Conservation (phyloP, 2,113 vertebrate species). For the Petroica traversi region DNA sequence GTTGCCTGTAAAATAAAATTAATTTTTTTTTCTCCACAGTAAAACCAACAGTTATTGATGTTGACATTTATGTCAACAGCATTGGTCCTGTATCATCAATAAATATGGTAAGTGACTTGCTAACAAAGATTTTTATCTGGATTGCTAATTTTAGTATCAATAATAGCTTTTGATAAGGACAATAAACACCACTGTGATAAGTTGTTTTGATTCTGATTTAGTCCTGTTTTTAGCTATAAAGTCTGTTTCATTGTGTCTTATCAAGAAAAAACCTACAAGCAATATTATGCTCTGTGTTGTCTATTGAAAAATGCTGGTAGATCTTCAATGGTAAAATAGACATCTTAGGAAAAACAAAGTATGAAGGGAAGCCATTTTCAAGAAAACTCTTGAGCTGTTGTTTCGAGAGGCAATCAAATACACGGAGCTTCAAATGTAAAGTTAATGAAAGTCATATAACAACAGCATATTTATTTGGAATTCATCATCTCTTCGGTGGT, state of each 20-base stretch:
- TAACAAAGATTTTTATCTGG: constrained; percentile 32
- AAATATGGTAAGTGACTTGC: constrained; percentile 89
- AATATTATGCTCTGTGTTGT: neutral
- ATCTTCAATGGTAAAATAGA: neutral
- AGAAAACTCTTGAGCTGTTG: neutral
- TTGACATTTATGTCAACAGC: constrained; percentile 96
- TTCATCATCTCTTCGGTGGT: neutral
- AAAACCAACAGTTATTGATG: constrained; percentile 91
- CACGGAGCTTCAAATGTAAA: neutral
- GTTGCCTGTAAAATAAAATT: neutral
- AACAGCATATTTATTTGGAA: neutral
- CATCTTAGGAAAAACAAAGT: neutral
- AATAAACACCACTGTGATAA: neutral
- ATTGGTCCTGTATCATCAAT: constrained; percentile 96
- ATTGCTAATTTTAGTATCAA: neutral
- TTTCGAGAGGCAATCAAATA: neutral
- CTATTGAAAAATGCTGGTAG: neutral
- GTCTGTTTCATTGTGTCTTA: neutral
- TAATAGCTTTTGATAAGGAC: neutral
- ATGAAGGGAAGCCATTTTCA: neutral
- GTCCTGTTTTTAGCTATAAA: neutral
- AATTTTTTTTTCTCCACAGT: constrained; percentile 74
- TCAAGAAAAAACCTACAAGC: neutral
- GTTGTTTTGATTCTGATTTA: neutral
- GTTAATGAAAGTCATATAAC: neutral